phyloP scores from a whole-genome alignment of 2,888 invertebrate species.

The Teleogryllus oceanicus region DNA sequence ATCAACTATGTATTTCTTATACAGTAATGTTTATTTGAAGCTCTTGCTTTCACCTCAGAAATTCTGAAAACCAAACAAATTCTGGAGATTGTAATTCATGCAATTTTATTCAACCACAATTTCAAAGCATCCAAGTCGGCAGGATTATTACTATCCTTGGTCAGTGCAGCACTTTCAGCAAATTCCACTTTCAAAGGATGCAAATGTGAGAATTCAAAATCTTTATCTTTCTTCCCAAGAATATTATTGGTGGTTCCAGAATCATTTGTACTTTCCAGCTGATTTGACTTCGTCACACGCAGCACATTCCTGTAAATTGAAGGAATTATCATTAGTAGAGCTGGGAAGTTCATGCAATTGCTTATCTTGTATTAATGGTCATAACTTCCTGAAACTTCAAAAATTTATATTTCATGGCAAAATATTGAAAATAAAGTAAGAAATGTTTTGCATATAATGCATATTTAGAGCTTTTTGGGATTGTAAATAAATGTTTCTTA shows the following conservation, averaged over 20 bases:
- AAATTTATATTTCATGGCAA: no score
- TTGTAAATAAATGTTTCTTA: no score
- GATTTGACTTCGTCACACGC: constrained; percentile 76
- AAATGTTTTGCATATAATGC: no score
- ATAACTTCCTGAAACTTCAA: no score
- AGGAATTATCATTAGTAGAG: neutral
- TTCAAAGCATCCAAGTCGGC: constrained; percentile 62
- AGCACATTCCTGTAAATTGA: constrained; percentile 68
- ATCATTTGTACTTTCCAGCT: constrained; percentile 72
- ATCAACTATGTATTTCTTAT: no score
- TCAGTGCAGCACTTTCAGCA: constrained; percentile 60
- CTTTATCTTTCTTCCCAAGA: constrained; percentile 73
- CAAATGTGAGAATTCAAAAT: constrained; percentile 79
- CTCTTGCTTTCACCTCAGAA: no score
- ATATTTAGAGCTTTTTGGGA: no score
- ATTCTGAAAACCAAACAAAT: no score
- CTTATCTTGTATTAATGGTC: no score
- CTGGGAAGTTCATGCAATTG: no score
- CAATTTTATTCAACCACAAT: constrained; percentile 68
- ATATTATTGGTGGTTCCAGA: constrained; percentile 56
- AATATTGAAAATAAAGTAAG: no score
- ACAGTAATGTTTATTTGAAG: no score
- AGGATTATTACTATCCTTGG: constrained; percentile 56
- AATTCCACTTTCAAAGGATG: constrained; percentile 64
- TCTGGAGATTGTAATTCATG: constrained; percentile 28